Percentiles rank a stretch among this genome's conserved stretches.
Evolutionary conservation across 2,888 invertebrate genomes (phyloP).

Genomic region (Erebia epiphron): DNA sequence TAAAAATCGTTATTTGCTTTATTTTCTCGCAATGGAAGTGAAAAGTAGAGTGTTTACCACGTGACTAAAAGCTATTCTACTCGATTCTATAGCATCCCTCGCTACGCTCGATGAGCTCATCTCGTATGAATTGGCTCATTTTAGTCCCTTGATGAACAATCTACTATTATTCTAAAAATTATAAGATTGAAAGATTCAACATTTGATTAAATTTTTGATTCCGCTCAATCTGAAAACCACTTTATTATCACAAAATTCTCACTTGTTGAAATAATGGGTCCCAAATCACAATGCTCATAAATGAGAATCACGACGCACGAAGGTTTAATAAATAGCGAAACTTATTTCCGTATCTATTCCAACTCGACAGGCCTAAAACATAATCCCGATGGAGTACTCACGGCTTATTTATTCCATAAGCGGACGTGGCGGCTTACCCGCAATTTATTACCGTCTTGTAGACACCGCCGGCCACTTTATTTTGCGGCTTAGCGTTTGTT

Average conservation of each 20-base stretch:
- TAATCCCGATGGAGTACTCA: slow-evolving; percentile 12
- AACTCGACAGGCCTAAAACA: slow-evolving; percentile 4
- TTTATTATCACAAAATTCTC: neutral
- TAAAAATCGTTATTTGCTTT: no score
- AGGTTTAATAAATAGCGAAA: neutral
- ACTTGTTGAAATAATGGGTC: neutral
- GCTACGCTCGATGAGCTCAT: no score
- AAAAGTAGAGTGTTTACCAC: no score
- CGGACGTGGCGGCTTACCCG: slow-evolving; percentile 11
- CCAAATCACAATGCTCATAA: neutral
- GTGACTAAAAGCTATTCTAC: no score
- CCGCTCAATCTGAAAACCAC: neutral
- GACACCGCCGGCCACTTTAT: slow-evolving; percentile 16
- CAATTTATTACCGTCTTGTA: slow-evolving; percentile 24
- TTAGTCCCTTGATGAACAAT: no score
- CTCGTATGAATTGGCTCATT: no score
- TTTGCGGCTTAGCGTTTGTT: slow-evolving; percentile 16
- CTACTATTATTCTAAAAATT: no score
- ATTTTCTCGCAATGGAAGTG: no score
- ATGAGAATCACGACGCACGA: neutral
- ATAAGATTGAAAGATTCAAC: no score
- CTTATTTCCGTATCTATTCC: slow-evolving; percentile 1
- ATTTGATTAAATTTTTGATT: no score
- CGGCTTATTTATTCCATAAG: slow-evolving; percentile 24
- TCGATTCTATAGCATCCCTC: no score